Evolutionary conservation across 2,113 vertebrate genomes (phyloP).

Genomic region (Cisticola juncidis): DNA sequence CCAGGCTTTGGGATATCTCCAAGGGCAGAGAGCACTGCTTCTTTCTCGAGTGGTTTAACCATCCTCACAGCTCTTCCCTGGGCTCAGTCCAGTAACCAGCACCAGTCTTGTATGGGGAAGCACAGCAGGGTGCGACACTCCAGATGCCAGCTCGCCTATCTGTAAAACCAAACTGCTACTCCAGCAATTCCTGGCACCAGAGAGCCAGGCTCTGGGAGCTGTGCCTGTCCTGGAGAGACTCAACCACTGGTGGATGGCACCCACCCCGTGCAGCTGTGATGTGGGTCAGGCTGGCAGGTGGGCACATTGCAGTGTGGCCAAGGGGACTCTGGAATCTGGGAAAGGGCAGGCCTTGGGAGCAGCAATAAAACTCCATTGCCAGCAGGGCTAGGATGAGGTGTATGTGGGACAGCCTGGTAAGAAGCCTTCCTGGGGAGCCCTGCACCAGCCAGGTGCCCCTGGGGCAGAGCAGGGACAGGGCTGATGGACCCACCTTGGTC

Average conservation of each 20-base stretch:
- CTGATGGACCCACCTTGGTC: not conserved
- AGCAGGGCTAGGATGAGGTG: accelerated
- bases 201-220: not conserved
- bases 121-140: not conserved
- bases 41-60: not conserved
- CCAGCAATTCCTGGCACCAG: not conserved
- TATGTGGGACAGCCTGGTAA: too few relatives aligned
- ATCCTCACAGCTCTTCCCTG: not conserved
- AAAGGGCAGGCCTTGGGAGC: not conserved
- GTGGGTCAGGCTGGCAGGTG: not conserved
- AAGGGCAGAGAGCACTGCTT: not conserved
- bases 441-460: not conserved
- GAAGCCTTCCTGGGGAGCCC: not conserved
- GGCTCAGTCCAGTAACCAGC: accelerated
- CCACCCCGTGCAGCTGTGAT: accelerated
- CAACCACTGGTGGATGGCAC: accelerated
- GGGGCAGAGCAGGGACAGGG: not conserved
- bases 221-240: not conserved
- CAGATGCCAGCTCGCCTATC: not conserved
- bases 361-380: not conserved
- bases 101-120: not conserved
- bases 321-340: not conserved
- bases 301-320: not conserved
- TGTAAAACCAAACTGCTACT: not conserved
- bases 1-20: not conserved